Evolutionary conservation across 2,113 vertebrate genomes (phyloP).

Genomic region (Sciurus niger): DNA sequence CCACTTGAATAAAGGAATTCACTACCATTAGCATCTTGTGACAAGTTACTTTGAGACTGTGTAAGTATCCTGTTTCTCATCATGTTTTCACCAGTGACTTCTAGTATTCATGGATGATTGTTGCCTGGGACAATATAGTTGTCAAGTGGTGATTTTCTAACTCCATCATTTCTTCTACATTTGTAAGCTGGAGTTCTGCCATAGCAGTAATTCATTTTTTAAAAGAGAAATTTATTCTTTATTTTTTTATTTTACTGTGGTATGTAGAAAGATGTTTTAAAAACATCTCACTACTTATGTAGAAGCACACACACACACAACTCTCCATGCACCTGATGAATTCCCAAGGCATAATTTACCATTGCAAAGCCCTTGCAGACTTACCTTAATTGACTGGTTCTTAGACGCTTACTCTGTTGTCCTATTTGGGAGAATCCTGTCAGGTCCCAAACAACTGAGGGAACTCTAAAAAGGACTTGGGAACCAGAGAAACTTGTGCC

Average conservation of each 20-base stretch:
- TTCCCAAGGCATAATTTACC: neutral
- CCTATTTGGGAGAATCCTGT: neutral
- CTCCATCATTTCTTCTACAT: neutral
- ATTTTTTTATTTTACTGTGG: neutral
- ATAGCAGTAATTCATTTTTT: neutral
- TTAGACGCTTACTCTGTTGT: neutral
- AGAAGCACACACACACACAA: neutral
- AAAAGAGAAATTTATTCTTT: too few species aligned
- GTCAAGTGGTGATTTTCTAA: neutral
- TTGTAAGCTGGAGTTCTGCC: neutral
- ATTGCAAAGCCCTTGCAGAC: neutral
- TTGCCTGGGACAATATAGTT: neutral
- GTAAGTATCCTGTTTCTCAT: neutral
- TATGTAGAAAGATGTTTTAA: neutral
- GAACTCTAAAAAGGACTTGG: neutral
- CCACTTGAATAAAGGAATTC: neutral
- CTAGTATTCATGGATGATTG: neutral
- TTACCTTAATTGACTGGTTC: neutral
- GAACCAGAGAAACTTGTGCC: neutral
- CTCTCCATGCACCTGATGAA: neutral
- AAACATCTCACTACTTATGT: neutral
- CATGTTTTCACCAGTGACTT: neutral
- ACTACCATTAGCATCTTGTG: neutral
- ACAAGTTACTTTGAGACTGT: neutral
- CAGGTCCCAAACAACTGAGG: neutral